These are phyloP conservation scores for Blastomussa wellsi DNA, from an alignment of 92 coral and sea anemone species.

Conservation along the genomic window DNA sequence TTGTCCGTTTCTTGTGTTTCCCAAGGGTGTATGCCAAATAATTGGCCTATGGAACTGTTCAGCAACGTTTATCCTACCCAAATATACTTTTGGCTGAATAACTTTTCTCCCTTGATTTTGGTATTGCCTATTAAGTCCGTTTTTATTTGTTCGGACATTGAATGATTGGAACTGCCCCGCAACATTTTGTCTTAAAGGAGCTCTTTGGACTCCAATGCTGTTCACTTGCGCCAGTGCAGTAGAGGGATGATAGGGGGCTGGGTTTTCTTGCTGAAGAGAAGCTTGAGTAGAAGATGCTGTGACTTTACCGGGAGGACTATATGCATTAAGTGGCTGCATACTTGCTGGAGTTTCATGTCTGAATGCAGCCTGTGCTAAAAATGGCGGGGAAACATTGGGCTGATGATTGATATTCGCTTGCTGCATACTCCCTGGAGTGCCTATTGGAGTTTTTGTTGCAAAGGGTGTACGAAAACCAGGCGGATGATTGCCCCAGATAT, in stretches of 20 bases:
- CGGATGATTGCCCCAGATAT: constrained; percentile 5
- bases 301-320: neutral
- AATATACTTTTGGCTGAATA: neutral
- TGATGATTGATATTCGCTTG: neutral
- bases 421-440: constrained; percentile 4
- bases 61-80: neutral
- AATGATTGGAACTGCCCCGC: neutral
- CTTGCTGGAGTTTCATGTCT: neutral
- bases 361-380: neutral
- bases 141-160: too few species aligned
- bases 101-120: neutral
- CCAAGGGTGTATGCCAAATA: constrained; percentile 28
- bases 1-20: neutral
- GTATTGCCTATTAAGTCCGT: neutral
- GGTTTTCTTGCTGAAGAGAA: neutral
- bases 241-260: neutral
- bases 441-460: constrained; percentile 4
- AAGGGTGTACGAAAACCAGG: neutral
- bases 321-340: neutral
- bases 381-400: neutral
- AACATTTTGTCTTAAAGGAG: neutral
- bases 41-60: constrained; percentile 32
- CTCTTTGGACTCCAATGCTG: neutral
- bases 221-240: neutral
- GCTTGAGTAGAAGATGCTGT: neutral